Base-by-base conservation (phyloP, 2,113 vertebrate species). In the Malurus alboscapulatus region DNA sequence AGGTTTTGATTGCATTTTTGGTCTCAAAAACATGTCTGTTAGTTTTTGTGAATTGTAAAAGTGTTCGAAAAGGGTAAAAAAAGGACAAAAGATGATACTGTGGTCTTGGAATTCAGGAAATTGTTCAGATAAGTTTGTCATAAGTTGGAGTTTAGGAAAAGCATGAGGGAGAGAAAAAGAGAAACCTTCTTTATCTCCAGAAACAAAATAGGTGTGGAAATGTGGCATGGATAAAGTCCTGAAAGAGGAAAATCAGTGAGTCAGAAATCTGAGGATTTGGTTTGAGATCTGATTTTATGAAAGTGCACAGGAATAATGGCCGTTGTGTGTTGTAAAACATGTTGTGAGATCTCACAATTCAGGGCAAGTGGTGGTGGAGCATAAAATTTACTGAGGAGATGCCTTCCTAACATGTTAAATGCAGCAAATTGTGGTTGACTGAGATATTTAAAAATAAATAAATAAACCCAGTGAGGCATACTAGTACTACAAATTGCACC, bases 401-500 rank as follows among this genome's bases (percentile, higher is more conserved):
- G 29, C 22, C 25, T 61, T 55, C 36, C 40, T 51, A 24, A 69
- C 14, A 10, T 26, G 14, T 16, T 71, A 24, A 54, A 7, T 66
- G 66, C 4, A 1, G n/a, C 61, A 78, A 69, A 80, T 69, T 54
- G 47, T 34, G 55, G 59, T 26, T 51, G 57, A 27, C n/a, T 30
- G 27, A 38, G 15, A 42, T 25, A 12, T 59, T 14, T n/a, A 30
- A 36, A 59, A 87, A 53, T 45, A 38, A 62, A 75, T 72, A 76
- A 61, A 75, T 50, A 51, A 58, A 10, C 20, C 14, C 69, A 61
- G 22, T 47, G 85, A 91, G 66, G 50, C 61, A 38, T 45, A 22
- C 48, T 74, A 66, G 69, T 71, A 62, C 13, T 80, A 50, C 76
- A 90, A 85, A 92, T 92, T 88, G 47, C 61, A 84, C 57, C 14